These are phyloP conservation scores for Peucedramus taeniatus DNA, from an alignment of 2,113 vertebrate genomes.

Conservation along the genomic window DNA sequence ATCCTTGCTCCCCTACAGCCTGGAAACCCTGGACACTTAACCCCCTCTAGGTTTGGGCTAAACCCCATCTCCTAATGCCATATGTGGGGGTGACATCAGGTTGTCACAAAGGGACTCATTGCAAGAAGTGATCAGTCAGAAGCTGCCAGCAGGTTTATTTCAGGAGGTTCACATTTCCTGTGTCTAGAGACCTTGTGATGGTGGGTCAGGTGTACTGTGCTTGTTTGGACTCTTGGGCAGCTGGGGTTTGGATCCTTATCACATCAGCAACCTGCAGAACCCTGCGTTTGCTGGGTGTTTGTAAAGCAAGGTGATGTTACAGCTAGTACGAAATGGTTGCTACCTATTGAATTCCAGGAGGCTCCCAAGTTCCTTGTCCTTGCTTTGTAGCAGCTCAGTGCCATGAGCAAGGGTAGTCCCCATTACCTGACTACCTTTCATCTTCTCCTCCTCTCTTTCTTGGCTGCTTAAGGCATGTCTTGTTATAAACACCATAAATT, in stretches of 20 bases:
- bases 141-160: not conserved
- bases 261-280: not conserved
- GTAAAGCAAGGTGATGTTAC: not conserved
- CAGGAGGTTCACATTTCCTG: not conserved
- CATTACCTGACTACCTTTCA: not conserved
- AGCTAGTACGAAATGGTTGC: not conserved
- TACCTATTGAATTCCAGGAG: not conserved
- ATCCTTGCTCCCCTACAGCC: not conserved
- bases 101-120: not conserved
- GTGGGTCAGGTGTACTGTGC: not conserved
- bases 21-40: not conserved
- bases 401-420: not conserved
- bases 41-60: not conserved
- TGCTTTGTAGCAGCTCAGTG: not conserved
- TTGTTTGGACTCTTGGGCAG: not conserved
- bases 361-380: not conserved
- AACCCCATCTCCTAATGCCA: not conserved
- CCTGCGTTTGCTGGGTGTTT: rapidly evolving
- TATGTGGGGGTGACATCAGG: rapidly evolving
- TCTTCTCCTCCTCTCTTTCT: not conserved
- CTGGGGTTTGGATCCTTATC: not conserved
- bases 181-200: not conserved
- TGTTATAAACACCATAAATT: not conserved
- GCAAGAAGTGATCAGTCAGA: not conserved
- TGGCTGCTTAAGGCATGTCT: not conserved